These are phyloP conservation scores for Atta texana DNA, from an alignment of 1,140 invertebrate species.

Conservation along the genomic window DNA sequence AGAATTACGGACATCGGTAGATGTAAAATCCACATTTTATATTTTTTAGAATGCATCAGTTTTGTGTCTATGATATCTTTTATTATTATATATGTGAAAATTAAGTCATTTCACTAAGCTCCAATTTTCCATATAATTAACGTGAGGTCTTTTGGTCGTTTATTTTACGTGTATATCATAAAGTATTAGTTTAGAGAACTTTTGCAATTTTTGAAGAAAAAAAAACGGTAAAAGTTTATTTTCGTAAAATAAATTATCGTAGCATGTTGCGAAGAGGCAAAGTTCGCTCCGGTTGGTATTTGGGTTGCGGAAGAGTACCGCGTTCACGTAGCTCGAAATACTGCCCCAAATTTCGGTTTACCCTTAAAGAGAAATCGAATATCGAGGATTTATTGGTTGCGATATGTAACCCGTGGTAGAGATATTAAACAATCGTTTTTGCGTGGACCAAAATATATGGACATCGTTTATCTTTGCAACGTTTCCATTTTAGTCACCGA, in stretches of 20 bases:
- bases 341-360: slow-evolving; percentile 44
- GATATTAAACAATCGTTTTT: slow-evolving; percentile 35
- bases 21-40: no score
- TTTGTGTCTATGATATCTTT: no score
- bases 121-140: no score
- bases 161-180: background rate
- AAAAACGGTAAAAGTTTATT: background rate
- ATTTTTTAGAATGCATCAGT: no score
- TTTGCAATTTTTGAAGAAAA: background rate
- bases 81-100: no score
- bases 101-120: no score
- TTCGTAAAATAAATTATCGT: slow-evolving; percentile 22
- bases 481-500: slow-evolving; percentile 14
- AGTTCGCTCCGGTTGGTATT: slow-evolving; percentile 61
- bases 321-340: slow-evolving; percentile 9
- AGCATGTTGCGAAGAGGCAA: slow-evolving; percentile 45
- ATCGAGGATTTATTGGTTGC: slow-evolving; percentile 36
- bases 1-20: no score
- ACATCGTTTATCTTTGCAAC: slow-evolving; percentile 36
- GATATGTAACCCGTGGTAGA: background rate
- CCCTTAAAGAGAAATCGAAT: slow-evolving; percentile 32
- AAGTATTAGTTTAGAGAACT: background rate
- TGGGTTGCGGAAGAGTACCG: slow-evolving; percentile 13
- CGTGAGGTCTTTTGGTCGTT: no score
- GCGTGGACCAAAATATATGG: slow-evolving; percentile 23